These are phyloP conservation scores for Dorcus parallelipipedus DNA, from an alignment of 2,888 invertebrate genomes.

Conservation along the genomic window DNA sequence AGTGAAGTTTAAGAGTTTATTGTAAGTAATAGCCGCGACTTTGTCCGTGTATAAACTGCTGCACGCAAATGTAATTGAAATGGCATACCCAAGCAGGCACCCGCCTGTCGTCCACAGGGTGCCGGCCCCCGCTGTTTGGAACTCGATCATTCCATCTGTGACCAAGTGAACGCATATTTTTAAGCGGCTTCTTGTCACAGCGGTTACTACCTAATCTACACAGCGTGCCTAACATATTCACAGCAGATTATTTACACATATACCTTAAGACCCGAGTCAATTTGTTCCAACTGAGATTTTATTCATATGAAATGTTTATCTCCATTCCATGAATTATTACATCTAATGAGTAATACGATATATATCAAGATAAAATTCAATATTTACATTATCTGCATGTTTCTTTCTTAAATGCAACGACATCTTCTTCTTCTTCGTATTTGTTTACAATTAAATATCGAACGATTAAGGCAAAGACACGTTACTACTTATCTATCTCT, in stretches of 20 bases:
- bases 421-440: neutral
- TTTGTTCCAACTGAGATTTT: slow-evolving; percentile 27
- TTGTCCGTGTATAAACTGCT: slow-evolving; percentile 19
- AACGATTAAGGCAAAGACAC: neutral
- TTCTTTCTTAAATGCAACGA: neutral
- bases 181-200: slow-evolving; percentile 40
- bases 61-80: slow-evolving; percentile 33
- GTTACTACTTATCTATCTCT: too few relatives aligned
- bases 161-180: slow-evolving; percentile 35
- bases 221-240: slow-evolving; percentile 39
- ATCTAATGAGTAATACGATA: slow-evolving; percentile 2
- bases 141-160: slow-evolving; percentile 35
- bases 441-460: neutral
- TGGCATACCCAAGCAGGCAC: slow-evolving; percentile 29
- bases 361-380: slow-evolving; percentile 1
- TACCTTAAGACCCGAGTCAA: slow-evolving; percentile 31
- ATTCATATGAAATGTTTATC: slow-evolving; percentile 14
- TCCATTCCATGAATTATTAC: slow-evolving; percentile 1
- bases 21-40: neutral
- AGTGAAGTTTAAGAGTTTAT: too few relatives aligned
- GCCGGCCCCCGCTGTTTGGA: slow-evolving; percentile 27
- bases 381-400: neutral
- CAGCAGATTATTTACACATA: slow-evolving; percentile 38
- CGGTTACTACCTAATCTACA: slow-evolving; percentile 40
- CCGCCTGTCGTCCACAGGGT: slow-evolving; percentile 32